These are phyloP conservation scores for Netelia melanura DNA, from an alignment of 2,888 invertebrate species.

Conservation along the genomic window DNA sequence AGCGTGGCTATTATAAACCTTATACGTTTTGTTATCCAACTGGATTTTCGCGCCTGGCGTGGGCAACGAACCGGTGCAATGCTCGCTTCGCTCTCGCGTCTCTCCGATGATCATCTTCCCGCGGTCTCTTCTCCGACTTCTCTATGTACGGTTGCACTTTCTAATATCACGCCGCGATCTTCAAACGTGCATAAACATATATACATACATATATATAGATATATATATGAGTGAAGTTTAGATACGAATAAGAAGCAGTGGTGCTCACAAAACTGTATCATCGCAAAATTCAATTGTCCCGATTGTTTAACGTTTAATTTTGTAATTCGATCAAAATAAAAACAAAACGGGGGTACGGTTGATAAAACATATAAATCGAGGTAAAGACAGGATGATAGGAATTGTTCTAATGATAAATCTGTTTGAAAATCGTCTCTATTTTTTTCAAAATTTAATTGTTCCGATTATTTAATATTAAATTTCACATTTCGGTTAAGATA, in stretches of 20 bases:
- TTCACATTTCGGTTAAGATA: too few species aligned
- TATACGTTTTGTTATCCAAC: slow-evolving; percentile 44
- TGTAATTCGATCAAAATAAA: neutral
- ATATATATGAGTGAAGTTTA: slow-evolving; percentile 20
- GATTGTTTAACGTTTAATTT: neutral
- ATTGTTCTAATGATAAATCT: slow-evolving; percentile 32
- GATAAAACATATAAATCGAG: neutral
- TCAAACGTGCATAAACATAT: slow-evolving; percentile 54
- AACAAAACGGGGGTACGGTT: neutral
- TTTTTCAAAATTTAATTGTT: too few species aligned
- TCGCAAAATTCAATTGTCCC: neutral
- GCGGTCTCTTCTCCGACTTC: slow-evolving; percentile 43
- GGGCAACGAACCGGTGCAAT: slow-evolving; percentile 51
- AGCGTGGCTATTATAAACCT: slow-evolving; percentile 41
- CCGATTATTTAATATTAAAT: too few species aligned
- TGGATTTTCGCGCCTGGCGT: slow-evolving; percentile 62
- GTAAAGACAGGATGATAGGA: neutral
- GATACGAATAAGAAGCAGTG: slow-evolving; percentile 67
- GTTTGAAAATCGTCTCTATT: neutral
- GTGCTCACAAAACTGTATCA: slow-evolving; percentile 73
- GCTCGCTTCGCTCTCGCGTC: slow-evolving; percentile 34
- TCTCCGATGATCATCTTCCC: slow-evolving; percentile 61
- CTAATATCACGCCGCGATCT: slow-evolving; percentile 76
- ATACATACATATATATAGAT: neutral
- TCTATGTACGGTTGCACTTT: slow-evolving; percentile 73